These are phyloP conservation scores for Enoplosus armatus DNA, from an alignment of 2,797 vertebrate species.

Conservation along the genomic window DNA sequence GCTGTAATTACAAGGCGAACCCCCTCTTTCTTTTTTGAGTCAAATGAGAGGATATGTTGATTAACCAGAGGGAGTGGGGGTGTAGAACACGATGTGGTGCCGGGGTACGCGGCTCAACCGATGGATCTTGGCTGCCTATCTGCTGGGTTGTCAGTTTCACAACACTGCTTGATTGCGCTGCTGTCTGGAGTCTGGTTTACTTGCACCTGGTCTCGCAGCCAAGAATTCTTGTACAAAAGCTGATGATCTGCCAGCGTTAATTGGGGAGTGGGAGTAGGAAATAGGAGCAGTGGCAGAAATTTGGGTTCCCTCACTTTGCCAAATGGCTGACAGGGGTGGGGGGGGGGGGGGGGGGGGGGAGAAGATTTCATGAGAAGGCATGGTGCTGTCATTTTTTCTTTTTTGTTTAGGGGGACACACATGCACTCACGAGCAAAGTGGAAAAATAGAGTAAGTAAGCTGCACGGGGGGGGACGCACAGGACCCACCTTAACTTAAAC, in stretches of 20 bases:
- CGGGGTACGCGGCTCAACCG: constrained; percentile 43
- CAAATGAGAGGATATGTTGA: constrained; percentile 84
- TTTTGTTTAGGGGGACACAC: constrained; percentile 46
- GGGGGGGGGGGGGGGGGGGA: constrained; percentile 14
- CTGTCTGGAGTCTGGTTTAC: constrained; percentile 63
- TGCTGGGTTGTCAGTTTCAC: constrained; percentile 61
- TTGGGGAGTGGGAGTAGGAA: constrained; percentile 52
- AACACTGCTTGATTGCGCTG: constrained; percentile 70
- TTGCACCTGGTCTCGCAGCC: constrained; percentile 69
- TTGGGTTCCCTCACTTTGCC: constrained; percentile 22
- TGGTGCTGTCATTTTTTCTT: constrained; percentile 29
- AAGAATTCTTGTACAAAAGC: constrained; percentile 47
- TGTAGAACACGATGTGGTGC: constrained; percentile 29
- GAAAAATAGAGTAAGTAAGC: constrained; percentile 20
- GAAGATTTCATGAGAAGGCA: constrained; percentile 35
- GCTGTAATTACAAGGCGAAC: constrained; percentile 83
- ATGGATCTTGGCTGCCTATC: constrained; percentile 66
- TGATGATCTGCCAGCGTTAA: constrained; percentile 57
- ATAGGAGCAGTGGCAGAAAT: constrained; percentile 48
- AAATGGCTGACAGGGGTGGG: constrained; percentile 48
- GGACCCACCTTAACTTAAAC: not conserved
- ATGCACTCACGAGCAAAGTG: constrained; percentile 18
- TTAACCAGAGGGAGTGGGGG: constrained; percentile 60
- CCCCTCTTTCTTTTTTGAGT: constrained; percentile 77
- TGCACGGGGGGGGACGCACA: too few relatives aligned